Base-by-base conservation (phyloP, 37 sponge, comb jelly and placozoan species). In the Hexactinellida sp. region DNA sequence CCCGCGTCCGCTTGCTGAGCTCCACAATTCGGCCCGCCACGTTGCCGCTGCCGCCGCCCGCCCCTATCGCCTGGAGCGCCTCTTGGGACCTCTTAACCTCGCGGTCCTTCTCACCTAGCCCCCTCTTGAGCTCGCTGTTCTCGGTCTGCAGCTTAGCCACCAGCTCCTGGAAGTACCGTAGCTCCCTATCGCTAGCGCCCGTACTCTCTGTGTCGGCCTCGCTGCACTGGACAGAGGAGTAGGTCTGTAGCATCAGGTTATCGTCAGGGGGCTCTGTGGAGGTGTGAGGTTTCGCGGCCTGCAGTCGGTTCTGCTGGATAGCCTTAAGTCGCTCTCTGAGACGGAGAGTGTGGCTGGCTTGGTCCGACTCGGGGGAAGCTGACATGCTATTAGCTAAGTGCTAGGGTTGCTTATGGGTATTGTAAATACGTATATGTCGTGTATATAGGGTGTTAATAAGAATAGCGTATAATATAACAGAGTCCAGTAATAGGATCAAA, bases 1-100 rank as follows among this genome's bases (percentile, higher is more conserved):
- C 89, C 23, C 93, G 51, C 38, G 89, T 89, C 85, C 55, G 87
- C 23, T 84, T 83, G 0, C 91, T 91, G 9, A 93, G 51, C 38
- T 91, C 89, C 13, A 93, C 91, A 54, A 93, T 88, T 82, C 63
- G 82, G 36, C 86, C 82, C 9, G 88, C 88, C 24, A 84, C 38
- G n/a, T 83, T 84, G 32, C 38, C 84, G 24, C 88, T 37, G 0
- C 55, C 84, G 21, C 24, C 55, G 24, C 55, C 55, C 13, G 84
- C 36, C 25, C 84, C 84, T 36, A 54, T n/a, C 28, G 76, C 76
- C 76, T 63, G 76, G 28, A 63, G 76, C 25, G 76, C 76, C 13
- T 63, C 76, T 23, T 63, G 76, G 5, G 76, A 63, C 34, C 13
- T 63, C 76, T n/a, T 10, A 7, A 63, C 3, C 25, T 63, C 76